Percentiles rank a stretch among this genome's conserved stretches.
Conservation (phyloP, 2,113 vertebrate genomes). For the Macquaria australasica region DNA sequence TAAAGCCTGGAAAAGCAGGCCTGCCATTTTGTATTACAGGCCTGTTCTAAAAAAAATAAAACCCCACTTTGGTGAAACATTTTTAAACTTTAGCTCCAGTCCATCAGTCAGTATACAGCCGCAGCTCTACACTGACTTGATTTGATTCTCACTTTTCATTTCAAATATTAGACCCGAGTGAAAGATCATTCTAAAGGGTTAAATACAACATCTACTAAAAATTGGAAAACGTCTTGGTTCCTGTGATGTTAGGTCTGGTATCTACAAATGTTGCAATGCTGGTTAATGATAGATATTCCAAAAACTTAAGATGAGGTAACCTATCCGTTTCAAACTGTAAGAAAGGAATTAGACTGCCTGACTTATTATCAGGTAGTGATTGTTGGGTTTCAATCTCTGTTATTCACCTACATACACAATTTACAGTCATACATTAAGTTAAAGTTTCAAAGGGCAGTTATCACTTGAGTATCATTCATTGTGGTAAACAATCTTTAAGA, state of each 20-base stretch:
- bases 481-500: constrained; percentile 59
- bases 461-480: constrained; percentile 31
- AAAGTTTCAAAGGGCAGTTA: constrained; percentile 47
- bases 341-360: constrained; percentile 2
- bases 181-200: neutral
- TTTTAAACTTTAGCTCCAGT: constrained; percentile 4
- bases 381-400: constrained; percentile 33
- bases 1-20: constrained; percentile 28
- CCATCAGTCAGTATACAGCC: neutral
- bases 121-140: constrained; percentile 15
- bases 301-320: constrained; percentile 17
- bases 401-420: constrained; percentile 12
- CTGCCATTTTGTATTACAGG: neutral
- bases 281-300: constrained; percentile 39
- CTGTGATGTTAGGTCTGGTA: constrained; percentile 1
- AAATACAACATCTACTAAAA: neutral
- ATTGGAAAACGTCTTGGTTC: neutral
- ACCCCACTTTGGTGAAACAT: constrained; percentile 46
- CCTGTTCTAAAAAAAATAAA: constrained; percentile 1
- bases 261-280: constrained; percentile 23
- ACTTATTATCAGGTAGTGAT: constrained; percentile 32
- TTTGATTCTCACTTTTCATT: constrained; percentile 34
- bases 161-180: constrained; percentile 35
- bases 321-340: constrained; percentile 19
- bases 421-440: constrained; percentile 33